Base-by-base conservation (phyloP, 1,140 invertebrate genomes). In the Halesus radiatus region DNA sequence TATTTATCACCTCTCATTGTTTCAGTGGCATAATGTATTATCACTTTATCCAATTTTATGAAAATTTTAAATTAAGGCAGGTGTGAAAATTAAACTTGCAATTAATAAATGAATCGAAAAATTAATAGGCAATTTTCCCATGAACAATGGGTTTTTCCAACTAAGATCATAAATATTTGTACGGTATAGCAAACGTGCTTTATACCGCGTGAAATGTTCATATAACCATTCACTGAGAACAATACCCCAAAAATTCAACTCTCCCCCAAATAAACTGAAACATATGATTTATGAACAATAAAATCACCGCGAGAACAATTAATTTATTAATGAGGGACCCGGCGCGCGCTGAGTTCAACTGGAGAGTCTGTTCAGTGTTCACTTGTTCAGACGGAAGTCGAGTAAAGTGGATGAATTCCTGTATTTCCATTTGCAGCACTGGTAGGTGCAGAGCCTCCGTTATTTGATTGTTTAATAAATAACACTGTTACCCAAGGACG, bases 261-360 rank as follows among this genome's bases (percentile, higher is more conserved):
- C 45, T 23, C 18, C 20, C 50, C 50, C 22, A 22, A 53, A 72
- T 53, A 72, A 72, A 72, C 37, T 53, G 68, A 52, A 72, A 72
- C 68, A 72, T 72, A 72, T 52, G 68, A 72, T 52, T 52, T 50
- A 52, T 52, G 45, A 52, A 53, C 45, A 72, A 72, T 53, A 72
- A 72, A 72, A 72, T 72, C 45, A 72, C 68, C 68, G 45, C 68
- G 50, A 53, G 20, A 53, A 45, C 68, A 72, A 72, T 72, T 72
- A 54, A 72, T 72, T 23, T 52, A 52, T 50, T 72, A 72, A 72
- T 72, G 68, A 53, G 45, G 23, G 26, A 45, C 37, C 37, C 37
- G 37, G 37, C 8, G 5, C 32, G 60, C 4, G 15, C 62, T 8
- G 22, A 20, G 26, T 66, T 64, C 26, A 26, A 66, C 62, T 29